These are phyloP conservation scores for Drosophila stalkeri DNA, from an alignment of 2,888 invertebrate species.

Conservation along the genomic window DNA sequence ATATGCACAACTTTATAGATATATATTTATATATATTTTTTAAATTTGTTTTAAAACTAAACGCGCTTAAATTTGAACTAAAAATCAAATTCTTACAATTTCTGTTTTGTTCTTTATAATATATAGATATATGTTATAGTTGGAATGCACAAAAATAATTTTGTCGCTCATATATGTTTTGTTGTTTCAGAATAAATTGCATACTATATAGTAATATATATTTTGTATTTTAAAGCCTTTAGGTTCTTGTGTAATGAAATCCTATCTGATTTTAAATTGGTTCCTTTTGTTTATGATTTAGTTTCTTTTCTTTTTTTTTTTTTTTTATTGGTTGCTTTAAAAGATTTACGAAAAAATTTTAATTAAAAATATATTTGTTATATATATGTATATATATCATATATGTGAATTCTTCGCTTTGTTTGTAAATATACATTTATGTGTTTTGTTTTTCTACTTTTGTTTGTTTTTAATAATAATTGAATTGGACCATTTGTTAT, in stretches of 20 bases:
- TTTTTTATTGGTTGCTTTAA: constrained; percentile 53
- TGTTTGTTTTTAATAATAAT: constrained; percentile 57
- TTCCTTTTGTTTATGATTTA: constrained; percentile 56
- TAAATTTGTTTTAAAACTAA: constrained; percentile 54
- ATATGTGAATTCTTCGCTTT: constrained; percentile 32
- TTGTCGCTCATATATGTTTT: constrained; percentile 36
- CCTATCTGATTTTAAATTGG: constrained; percentile 74
- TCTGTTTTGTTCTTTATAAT: constrained; percentile 10
- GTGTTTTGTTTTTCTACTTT: constrained; percentile 18
- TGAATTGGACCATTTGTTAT: constrained; percentile 80
- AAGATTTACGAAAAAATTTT: constrained; percentile 61
- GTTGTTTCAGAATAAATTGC: constrained; percentile 42
- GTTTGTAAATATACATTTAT: constrained; percentile 59
- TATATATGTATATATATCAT: constrained; percentile 17
- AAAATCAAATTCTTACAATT: constrained; percentile 44
- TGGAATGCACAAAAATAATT: constrained; percentile 75
- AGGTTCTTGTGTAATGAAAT: constrained; percentile 66
- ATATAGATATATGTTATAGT: constrained; percentile 68
- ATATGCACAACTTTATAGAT: constrained; percentile 63
- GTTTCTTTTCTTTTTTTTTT: constrained; percentile 25
- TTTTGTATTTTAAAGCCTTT: constrained; percentile 73
- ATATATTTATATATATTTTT: constrained; percentile 37
- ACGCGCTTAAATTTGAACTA: constrained; percentile 63
- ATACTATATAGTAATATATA: constrained; percentile 11
- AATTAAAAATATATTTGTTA: constrained; percentile 65